Conservation (phyloP, 2,888 invertebrate genomes). For the Caenorhabditis becei region DNA sequence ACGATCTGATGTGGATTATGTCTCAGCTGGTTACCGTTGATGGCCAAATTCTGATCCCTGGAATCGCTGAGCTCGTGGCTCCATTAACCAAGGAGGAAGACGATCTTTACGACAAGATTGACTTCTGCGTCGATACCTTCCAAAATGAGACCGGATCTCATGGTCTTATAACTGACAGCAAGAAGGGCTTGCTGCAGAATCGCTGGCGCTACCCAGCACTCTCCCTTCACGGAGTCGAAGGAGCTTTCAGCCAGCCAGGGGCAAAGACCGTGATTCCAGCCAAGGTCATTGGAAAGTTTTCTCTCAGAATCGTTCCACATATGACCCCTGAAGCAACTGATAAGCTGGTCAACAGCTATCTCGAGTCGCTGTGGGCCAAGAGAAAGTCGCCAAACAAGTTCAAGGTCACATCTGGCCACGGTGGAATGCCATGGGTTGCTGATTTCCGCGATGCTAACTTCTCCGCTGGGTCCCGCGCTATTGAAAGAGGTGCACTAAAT, state of each 20-base stretch:
- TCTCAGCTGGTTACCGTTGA: constrained; percentile 90
- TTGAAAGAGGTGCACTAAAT: constrained; percentile 68
- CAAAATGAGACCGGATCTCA: constrained; percentile 86
- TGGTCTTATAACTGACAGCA: constrained; percentile 86
- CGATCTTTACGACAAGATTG: constrained; percentile 88
- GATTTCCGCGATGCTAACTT: constrained; percentile 95
- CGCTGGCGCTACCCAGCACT: constrained; percentile 94
- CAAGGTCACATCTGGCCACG: constrained; percentile 85
- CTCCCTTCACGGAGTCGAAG: constrained; percentile 96
- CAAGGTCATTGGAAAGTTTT: constrained; percentile 94
- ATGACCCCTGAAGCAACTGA: constrained; percentile 87
- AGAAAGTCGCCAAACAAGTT: constrained; percentile 87
- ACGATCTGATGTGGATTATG: constrained; percentile 92
- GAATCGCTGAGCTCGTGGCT: constrained; percentile 90
- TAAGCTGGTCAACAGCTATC: constrained; percentile 86
- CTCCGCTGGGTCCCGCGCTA: constrained; percentile 87
- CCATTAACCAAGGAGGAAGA: constrained; percentile 83
- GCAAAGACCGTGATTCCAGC: constrained; percentile 87
- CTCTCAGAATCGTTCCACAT: constrained; percentile 95
- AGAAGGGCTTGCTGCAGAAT: constrained; percentile 90
- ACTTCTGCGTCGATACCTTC: constrained; percentile 89
- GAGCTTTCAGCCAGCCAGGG: constrained; percentile 93
- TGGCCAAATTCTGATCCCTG: constrained; percentile 87
- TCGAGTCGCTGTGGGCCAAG: constrained; percentile 88
- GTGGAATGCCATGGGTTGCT: constrained; percentile 94